Evolutionary conservation across 2,888 invertebrate genomes (phyloP).

Genomic region (Bombyx huttoni): DNA sequence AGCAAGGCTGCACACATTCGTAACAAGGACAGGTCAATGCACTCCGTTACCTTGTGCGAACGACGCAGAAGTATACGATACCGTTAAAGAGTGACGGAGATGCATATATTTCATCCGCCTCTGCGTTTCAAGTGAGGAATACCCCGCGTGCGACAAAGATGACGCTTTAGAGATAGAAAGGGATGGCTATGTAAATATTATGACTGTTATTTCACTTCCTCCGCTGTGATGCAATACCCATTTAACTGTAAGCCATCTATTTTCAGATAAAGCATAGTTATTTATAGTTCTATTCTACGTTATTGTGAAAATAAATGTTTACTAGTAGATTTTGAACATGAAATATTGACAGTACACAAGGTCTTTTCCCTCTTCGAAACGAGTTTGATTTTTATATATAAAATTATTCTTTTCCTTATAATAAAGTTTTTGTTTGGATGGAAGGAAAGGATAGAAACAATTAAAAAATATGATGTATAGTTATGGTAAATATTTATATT

Average conservation of each 20-base stretch:
- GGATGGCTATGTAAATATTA: constrained; percentile 66
- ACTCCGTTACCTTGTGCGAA: constrained; percentile 68
- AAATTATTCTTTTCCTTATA: too few relatives aligned
- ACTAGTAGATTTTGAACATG: neutral
- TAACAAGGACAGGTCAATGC: constrained; percentile 72
- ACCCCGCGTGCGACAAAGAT: constrained; percentile 48
- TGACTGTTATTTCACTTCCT: constrained; percentile 72
- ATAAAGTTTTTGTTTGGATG: too few relatives aligned
- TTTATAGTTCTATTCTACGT: constrained; percentile 19
- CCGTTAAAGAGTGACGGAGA: constrained; percentile 28
- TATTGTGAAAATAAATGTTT: neutral
- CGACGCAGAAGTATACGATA: constrained; percentile 32
- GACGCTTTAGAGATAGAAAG: constrained; percentile 38
- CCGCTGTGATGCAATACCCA: constrained; percentile 65
- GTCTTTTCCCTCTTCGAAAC: neutral
- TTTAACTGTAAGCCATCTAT: constrained; percentile 58
- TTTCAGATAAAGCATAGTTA: constrained; percentile 57
- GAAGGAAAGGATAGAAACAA: neutral
- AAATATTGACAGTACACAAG: neutral
- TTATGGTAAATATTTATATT: constrained; percentile 5
- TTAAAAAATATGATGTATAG: neutral
- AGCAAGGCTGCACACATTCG: constrained; percentile 68
- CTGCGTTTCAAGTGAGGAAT: constrained; percentile 32
- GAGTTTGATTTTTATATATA: too few relatives aligned
- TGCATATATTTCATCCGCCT: constrained; percentile 23